Evolutionary conservation across 2,113 vertebrate species (phyloP).

Genomic region (Rhea pennata): DNA sequence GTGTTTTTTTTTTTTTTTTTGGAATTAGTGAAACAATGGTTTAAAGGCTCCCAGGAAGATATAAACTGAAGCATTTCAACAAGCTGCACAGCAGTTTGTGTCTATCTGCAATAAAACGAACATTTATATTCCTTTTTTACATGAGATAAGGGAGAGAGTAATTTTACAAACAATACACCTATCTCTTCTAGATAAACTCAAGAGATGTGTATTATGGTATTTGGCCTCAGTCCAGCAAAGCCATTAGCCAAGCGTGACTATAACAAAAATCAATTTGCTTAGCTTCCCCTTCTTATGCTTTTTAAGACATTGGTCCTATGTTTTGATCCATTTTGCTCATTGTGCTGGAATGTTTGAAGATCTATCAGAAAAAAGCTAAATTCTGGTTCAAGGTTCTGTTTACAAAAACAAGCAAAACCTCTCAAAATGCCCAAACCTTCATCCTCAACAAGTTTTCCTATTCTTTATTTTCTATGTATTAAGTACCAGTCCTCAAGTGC

Average conservation of each 20-base stretch:
- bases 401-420: background rate
- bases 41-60: background rate
- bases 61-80: background rate
- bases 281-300: background rate
- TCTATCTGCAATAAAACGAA: background rate
- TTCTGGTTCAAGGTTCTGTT: background rate
- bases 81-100: background rate
- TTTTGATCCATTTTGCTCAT: background rate
- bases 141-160: background rate
- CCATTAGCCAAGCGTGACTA: background rate
- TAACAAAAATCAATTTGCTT: background rate
- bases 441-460: background rate
- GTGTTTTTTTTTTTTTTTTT: background rate
- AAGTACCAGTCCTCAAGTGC: background rate
- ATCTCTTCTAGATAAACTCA: background rate
- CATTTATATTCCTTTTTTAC: background rate
- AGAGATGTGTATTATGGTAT: background rate
- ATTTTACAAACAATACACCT: background rate
- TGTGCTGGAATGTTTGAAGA: background rate
- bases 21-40: background rate
- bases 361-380: background rate
- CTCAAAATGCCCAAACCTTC: background rate
- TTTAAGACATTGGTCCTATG: background rate
- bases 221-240: conserved; percentile 10
- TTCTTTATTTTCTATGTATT: background rate